Evolutionary conservation across 2,113 vertebrate species (phyloP).

Genomic region (Coturnix japonica): DNA sequence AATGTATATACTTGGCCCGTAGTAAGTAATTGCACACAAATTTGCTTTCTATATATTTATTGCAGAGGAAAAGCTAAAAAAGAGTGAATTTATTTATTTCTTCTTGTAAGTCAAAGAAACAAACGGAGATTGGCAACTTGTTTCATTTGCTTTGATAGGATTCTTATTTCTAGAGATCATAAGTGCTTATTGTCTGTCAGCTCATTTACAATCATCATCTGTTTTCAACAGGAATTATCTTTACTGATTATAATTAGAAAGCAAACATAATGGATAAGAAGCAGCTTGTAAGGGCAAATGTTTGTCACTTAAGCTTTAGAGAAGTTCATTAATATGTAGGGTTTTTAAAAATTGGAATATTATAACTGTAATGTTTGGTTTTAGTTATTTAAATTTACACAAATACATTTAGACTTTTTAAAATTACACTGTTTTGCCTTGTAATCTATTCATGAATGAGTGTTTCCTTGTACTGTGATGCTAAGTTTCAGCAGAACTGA

Average conservation of each 20-base stretch:
- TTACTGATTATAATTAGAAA: neutral
- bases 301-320: neutral
- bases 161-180: neutral
- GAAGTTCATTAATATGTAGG: neutral
- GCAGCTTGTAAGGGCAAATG: neutral
- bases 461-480: neutral
- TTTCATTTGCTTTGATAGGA: neutral
- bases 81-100: neutral
- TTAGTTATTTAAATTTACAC: neutral
- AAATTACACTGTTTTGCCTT: neutral
- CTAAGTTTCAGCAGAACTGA: neutral
- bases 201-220: neutral
- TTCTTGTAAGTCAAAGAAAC: neutral
- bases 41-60: neutral
- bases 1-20: neutral
- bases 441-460: neutral
- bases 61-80: neutral
- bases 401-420: neutral
- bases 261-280: neutral
- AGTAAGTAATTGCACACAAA: neutral
- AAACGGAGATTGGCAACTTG: neutral
- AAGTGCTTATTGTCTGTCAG: neutral
- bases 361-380: neutral
- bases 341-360: neutral
- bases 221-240: neutral